Conservation (phyloP, 2,888 invertebrate genomes). For the Aphrophora alni region DNA sequence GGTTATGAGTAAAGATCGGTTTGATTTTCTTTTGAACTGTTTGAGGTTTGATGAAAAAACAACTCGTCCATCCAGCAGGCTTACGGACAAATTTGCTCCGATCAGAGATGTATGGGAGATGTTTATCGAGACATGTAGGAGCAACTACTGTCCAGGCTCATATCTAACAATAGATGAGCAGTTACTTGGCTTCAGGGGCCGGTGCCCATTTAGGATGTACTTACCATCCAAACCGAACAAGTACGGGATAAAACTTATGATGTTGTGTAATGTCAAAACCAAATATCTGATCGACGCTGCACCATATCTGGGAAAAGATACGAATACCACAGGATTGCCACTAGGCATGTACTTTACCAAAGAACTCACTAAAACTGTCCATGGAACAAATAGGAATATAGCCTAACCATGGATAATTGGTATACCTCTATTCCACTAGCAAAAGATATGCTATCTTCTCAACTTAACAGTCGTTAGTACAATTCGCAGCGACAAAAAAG, state of each 20-base stretch:
- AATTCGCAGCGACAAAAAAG: neutral
- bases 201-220: no score
- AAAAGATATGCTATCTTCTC: neutral
- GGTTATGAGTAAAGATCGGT: no score
- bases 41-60: no score
- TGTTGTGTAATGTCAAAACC: constrained; percentile 16
- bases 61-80: no score
- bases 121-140: no score
- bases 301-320: constrained; percentile 30
- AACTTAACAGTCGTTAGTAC: neutral
- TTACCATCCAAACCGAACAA: no score
- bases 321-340: neutral
- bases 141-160: no score
- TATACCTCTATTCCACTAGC: constrained; percentile 19
- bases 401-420: constrained; percentile 31
- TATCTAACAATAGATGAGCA: no score
- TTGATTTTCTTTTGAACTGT: no score
- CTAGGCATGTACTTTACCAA: neutral
- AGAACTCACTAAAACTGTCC: constrained; percentile 2
- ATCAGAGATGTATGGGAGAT: no score
- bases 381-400: constrained; percentile 15
- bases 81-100: no score
- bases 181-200: no score
- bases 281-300: constrained; percentile 27
- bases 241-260: constrained; percentile 47